Percentiles rank a stretch among this genome's conserved stretches.
phyloP scores from a whole-genome alignment of 2,888 invertebrate species.

The Pachliopta kotzebuea region DNA sequence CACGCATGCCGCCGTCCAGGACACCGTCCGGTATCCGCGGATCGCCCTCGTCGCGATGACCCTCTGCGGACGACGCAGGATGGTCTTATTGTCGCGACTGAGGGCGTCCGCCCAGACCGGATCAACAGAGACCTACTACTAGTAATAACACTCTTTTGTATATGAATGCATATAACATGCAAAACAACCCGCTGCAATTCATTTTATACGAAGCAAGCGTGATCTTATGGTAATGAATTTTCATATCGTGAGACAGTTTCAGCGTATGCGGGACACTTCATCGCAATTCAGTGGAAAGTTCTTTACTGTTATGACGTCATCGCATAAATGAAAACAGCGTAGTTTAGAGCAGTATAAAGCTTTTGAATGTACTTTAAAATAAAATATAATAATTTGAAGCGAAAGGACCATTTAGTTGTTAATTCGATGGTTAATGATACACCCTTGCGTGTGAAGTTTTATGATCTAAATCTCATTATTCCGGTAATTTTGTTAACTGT shows the following conservation, averaged over 20 bases:
- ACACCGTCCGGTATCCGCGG: no score
- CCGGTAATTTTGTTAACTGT: no score
- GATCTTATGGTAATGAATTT: conserved; percentile 15
- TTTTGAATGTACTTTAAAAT: neutral
- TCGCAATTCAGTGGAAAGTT: conserved; percentile 5
- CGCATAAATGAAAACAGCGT: neutral
- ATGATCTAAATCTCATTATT: no score
- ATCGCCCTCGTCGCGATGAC: no score
- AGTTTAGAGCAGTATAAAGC: neutral
- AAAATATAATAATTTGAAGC: no score
- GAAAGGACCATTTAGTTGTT: no score
- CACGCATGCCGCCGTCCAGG: no score
- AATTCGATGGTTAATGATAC: no score
- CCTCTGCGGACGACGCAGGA: no score
- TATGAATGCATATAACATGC: neutral
- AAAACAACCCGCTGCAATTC: conserved; percentile 3
- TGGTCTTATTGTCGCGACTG: no score
- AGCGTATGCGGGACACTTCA: conserved; percentile 7
- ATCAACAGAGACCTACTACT: neutral
- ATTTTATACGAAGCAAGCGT: conserved; percentile 9
- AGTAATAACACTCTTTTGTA: neutral
- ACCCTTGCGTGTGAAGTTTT: no score
- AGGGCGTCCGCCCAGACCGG: no score
- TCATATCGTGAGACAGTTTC: conserved; percentile 10
- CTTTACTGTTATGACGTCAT: neutral